Base-by-base conservation (phyloP, 2,797 vertebrate genomes). In the Poecile montanus region DNA sequence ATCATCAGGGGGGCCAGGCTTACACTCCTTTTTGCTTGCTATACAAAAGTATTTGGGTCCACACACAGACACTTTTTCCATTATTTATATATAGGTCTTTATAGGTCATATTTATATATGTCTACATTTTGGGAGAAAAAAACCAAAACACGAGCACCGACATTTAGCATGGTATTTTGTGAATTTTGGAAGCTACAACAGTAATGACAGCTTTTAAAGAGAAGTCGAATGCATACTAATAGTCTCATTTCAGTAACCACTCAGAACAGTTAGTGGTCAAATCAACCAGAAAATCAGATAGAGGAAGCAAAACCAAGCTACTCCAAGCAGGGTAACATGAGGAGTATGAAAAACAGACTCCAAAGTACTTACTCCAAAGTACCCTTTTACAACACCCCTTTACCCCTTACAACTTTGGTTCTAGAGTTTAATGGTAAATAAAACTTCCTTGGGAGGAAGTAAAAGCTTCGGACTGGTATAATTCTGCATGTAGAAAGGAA, bases 401-500 rank as follows among this genome's bases (percentile, higher is more conserved):
- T 17, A 42, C 7, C 15, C 42, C 42, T 42, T 42, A 42, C 42
- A 42, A 42, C 42, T 42, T 42, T 42, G 42, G 42, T 42, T 88
- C n/a, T 66, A 58, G 20, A 73, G 26, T 66, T 74, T 51, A 78
- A 47, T 2, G 5, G 25, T 62, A 58, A 80, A 72, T 76, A 70
- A 63, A 71, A 51, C 17, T 86, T 92, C 26, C 13, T 70, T 73
- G 44, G 11, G 62, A 75, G 22, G 42, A 74, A 91, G 62, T 44
- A 71, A 70, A 83, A 84, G 56, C 70, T 86, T 84, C 48, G 73
- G 21, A 61, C 2, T 58, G 15, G 25, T 71, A 27, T 44, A 47
- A 88, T 74, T 86, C 22, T 81, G 53, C n/a, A 84, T 21, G 32
- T 58, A 19, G 30, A 80, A 63, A 89, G 32, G 30, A 95, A 92